phyloP scores from a whole-genome alignment of 2,113 vertebrate genomes.

The Scortum barcoo region DNA sequence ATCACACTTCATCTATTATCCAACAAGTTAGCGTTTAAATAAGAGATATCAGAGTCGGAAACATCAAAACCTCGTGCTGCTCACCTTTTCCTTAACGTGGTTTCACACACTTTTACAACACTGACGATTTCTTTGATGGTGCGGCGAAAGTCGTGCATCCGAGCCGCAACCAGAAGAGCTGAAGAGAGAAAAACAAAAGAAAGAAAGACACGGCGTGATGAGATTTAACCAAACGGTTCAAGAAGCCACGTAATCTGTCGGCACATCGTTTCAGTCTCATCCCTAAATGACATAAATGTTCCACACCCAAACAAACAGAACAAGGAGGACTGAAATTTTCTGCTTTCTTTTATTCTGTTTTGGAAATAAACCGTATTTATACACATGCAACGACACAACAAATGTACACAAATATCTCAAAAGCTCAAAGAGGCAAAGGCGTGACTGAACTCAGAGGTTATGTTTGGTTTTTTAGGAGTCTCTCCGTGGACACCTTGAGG shows the following conservation, averaged over 20 bases:
- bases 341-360: not conserved
- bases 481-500: conserved; percentile 1
- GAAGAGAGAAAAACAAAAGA: conserved; percentile 24
- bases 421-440: not conserved
- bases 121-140: conserved; percentile 94
- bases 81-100: conserved; percentile 93
- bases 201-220: not conserved
- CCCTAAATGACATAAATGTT: not conserved
- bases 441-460: not conserved
- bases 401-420: not conserved
- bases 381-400: not conserved
- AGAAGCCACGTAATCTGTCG: not conserved
- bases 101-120: conserved; percentile 97
- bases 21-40: not conserved
- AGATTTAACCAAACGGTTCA: not conserved
- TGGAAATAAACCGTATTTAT: not conserved
- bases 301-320: not conserved
- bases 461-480: not conserved
- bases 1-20: not conserved
- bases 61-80: not conserved
- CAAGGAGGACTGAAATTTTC: not conserved
- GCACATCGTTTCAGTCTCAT: not conserved
- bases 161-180: conserved; percentile 95
- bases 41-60: too few relatives aligned
- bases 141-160: conserved; percentile 95